Conservation (phyloP, 2,888 invertebrate genomes). For the Temnothorax ravouxi region DNA sequence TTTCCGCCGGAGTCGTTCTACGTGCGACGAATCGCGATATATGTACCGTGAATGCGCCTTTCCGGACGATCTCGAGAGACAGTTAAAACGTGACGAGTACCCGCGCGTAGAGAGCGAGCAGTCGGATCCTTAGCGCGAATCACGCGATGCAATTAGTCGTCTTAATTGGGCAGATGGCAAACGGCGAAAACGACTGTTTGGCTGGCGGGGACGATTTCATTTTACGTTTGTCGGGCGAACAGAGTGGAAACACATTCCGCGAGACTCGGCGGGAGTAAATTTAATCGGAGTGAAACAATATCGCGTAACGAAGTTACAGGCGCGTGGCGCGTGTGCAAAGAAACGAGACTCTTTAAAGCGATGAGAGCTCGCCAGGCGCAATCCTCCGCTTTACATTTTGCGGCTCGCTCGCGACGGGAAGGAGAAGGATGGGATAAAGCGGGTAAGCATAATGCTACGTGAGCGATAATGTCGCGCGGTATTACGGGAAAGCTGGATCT, state of each 20-base stretch:
- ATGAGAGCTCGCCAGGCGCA: background rate
- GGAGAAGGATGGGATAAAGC: background rate
- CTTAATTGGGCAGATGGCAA: conserved; percentile 24
- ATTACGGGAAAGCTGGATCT: conserved; percentile 55
- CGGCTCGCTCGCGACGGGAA: background rate
- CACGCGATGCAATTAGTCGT: conserved; percentile 20
- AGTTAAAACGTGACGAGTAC: background rate
- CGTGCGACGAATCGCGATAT: conserved; percentile 73
- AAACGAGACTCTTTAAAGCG: background rate
- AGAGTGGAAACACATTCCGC: too few species aligned
- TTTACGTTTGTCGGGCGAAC: background rate
- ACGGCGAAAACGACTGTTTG: background rate
- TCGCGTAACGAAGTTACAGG: background rate
- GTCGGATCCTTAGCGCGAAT: conserved; percentile 37
- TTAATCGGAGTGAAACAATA: background rate
- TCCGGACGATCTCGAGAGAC: conserved; percentile 25
- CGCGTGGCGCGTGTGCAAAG: background rate
- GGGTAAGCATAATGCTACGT: conserved; percentile 35
- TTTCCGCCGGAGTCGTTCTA: conserved; percentile 20
- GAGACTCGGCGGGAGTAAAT: background rate
- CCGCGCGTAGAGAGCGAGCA: background rate
- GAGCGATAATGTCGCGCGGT: conserved; percentile 48
- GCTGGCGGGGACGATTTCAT: background rate
- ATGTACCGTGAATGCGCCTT: conserved; percentile 36
- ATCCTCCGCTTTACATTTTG: background rate